Base-by-base conservation (phyloP, 35 echinoderm and acorn worm species). In the Amphiura filiformis region DNA sequence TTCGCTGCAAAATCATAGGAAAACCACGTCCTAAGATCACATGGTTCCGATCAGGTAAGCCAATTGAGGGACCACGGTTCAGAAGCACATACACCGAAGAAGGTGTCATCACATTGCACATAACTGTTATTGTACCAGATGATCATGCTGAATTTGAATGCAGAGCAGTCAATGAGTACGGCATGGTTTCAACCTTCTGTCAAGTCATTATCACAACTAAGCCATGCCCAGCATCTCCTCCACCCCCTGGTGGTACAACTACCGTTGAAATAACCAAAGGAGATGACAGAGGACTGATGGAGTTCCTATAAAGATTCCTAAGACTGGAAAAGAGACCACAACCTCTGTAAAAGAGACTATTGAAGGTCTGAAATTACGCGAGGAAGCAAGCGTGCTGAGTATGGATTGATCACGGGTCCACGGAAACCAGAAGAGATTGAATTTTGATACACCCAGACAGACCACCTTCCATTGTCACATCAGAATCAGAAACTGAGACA, bases 61-160 rank as follows among this genome's bases (percentile, higher is more conserved):
- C 86, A 34, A 52, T 94, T 77, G 86, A 90, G 37, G 93, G 89
- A 38, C 80, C 94, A 38, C 78, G 92, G 42, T 98, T 92, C 75
- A 39, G 88, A 17, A 91, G 83, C 18, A 84, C 92, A 12, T 57
- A 89, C 38, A 78, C 86, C 77, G 61, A 87, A 79, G 96, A 94
- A 90, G 92, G 92, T 26, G 86, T 56, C 78, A 92, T 89, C 57
- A 98, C 89, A 22, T 61, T 98, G n/a, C 79, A 92, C 4, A 98
- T 98, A 12, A 90, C 83, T 35, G 79, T 91, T 57, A 87, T 98
- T 22, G 82, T 84, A n/a, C 89, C 91, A 65, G 92, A 94, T 14
- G 92, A 98, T 90, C 89, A 90, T n/a, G 89, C 92, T 84, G 90
- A 89, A 65, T 98, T 88, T 92, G 96, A 98, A 61, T 98, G 96